Conservation (phyloP, 2,888 invertebrate genomes). For the Drosophila maculinotata region DNA sequence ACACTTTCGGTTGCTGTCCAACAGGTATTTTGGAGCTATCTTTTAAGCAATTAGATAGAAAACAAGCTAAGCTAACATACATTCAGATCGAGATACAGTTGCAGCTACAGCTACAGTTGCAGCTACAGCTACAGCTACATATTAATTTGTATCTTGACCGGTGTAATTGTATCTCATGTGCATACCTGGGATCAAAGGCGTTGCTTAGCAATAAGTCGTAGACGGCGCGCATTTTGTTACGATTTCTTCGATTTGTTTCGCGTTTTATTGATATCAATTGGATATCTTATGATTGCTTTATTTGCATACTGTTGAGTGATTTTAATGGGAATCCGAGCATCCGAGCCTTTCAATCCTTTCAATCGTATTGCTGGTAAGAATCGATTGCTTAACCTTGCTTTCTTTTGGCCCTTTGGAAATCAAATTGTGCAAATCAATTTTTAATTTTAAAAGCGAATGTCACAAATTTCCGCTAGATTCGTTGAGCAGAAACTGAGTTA, state of each 20-base stretch:
- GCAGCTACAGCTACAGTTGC: too few relatives aligned
- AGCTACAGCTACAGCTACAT: too few relatives aligned
- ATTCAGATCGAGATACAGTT: not conserved
- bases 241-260: constrained; percentile 14
- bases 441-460: too few relatives aligned
- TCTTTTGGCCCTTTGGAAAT: not conserved
- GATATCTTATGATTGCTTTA: constrained; percentile 38
- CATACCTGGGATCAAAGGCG: constrained; percentile 81
- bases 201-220: constrained; percentile 77
- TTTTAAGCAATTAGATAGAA: too few relatives aligned
- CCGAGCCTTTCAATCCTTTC: not conserved
- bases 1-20: too few relatives aligned
- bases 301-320: constrained; percentile 35
- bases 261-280: constrained; percentile 60
- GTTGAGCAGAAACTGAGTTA: not conserved
- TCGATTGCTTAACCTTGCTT: constrained; percentile 9
- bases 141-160: not conserved
- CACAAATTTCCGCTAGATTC: not conserved
- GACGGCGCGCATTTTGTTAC: constrained; percentile 71
- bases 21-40: too few relatives aligned
- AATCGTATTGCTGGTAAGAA: not conserved
- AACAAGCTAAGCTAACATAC: not conserved
- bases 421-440: not conserved
- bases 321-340: constrained; percentile 14
- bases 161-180: constrained; percentile 10